phyloP scores from a whole-genome alignment of 1,140 invertebrate genomes.

The Drosophila mayri region DNA sequence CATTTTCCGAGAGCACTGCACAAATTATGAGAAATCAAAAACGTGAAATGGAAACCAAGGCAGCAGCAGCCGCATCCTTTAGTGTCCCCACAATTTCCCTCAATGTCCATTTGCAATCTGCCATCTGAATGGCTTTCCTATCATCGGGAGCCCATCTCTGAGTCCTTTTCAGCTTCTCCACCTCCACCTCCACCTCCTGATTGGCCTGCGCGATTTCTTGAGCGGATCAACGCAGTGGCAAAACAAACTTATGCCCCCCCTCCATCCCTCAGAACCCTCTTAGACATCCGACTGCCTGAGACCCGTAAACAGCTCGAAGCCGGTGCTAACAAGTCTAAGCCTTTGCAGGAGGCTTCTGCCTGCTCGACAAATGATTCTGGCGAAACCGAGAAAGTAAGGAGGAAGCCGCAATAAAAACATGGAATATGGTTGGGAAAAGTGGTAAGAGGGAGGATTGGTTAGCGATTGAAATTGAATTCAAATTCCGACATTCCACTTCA shows the following conservation, averaged over 20 bases:
- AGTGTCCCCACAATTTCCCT: not conserved
- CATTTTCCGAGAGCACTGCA: conserved; percentile 22
- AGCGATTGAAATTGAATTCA: conserved; percentile 74
- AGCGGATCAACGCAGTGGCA: conserved; percentile 52
- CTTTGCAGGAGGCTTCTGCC: conserved; percentile 24
- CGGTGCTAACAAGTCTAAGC: conserved; percentile 66
- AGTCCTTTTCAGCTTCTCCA: not conserved
- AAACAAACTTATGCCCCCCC: conserved; percentile 43
- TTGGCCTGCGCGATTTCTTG: conserved; percentile 49
- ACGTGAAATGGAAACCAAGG: conserved; percentile 36
- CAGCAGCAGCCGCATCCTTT: conserved; percentile 17
- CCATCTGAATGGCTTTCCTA: conserved; percentile 48
- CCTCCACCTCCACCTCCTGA: conserved; percentile 8
- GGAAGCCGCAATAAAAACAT: conserved; percentile 67
- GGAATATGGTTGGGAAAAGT: conserved; percentile 30
- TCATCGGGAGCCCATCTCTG: conserved; percentile 43
- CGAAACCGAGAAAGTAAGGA: conserved; percentile 1
- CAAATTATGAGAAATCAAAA: conserved; percentile 60
- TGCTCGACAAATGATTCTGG: conserved; percentile 31
- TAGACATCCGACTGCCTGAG: conserved; percentile 18
- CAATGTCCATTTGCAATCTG: conserved; percentile 27
- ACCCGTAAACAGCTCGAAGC: conserved; percentile 55
- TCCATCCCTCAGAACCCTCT: conserved; percentile 2
- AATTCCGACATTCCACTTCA: conserved; percentile 69
- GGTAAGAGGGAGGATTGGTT: conserved; percentile 35